Percentiles rank a stretch among this genome's conserved stretches.
Evolutionary conservation across 64 coral and sea anemone genomes (phyloP).

Genomic region (Cladopsammia gracilis): DNA sequence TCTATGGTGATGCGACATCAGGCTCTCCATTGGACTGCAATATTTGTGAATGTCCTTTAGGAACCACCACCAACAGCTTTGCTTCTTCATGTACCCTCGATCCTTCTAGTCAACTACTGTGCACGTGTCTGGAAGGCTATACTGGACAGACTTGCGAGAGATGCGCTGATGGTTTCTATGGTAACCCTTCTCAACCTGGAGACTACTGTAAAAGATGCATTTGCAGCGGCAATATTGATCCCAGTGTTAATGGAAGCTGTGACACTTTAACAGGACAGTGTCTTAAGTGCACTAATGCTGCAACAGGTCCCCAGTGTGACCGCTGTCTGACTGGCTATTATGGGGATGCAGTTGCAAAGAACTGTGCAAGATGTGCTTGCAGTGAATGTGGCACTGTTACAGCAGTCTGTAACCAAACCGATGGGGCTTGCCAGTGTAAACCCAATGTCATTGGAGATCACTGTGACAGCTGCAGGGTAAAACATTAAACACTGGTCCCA

Average conservation of each 20-base stretch:
- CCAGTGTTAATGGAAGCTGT: slow-evolving; percentile 68
- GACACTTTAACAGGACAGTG: slow-evolving; percentile 85
- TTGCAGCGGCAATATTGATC: slow-evolving; percentile 92
- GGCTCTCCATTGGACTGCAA: slow-evolving; percentile 77
- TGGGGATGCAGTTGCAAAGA: slow-evolving; percentile 95
- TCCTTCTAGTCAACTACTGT: slow-evolving; percentile 53
- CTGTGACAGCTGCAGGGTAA: slow-evolving; percentile 85
- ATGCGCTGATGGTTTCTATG: slow-evolving; percentile 95
- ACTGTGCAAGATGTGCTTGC: slow-evolving; percentile 86
- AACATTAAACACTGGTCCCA: not conserved
- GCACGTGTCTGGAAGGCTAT: slow-evolving; percentile 80
- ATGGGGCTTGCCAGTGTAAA: slow-evolving; percentile 85
- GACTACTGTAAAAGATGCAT: slow-evolving; percentile 85
- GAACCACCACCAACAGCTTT: slow-evolving; percentile 78
- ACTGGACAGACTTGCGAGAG: slow-evolving; percentile 71
- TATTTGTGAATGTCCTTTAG: slow-evolving; percentile 87
- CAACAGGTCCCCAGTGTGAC: slow-evolving; percentile 88
- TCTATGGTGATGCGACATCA: slow-evolving; percentile 85
- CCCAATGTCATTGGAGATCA: slow-evolving; percentile 77
- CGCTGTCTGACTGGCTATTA: slow-evolving; percentile 90
- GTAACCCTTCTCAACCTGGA: slow-evolving; percentile 77
- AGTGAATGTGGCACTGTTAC: slow-evolving; percentile 75
- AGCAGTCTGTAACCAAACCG: slow-evolving; percentile 75
- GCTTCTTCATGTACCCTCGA: slow-evolving; percentile 83
- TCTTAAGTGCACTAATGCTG: slow-evolving; percentile 82